Conservation (phyloP, 2,797 vertebrate species). For the Hoplostethus mediterraneus region DNA sequence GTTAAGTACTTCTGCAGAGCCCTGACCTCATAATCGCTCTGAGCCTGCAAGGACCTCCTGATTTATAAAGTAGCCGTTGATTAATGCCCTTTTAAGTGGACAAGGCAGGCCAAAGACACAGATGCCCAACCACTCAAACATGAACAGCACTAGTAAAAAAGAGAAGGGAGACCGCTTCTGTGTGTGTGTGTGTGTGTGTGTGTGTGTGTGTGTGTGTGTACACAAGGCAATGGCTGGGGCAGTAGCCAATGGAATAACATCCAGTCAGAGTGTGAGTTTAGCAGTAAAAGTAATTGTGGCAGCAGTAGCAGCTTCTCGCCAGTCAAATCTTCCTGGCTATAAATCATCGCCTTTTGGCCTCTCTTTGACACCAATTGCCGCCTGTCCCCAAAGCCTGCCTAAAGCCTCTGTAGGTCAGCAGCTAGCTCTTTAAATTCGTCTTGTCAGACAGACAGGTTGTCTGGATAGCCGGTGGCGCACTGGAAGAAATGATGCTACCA, state of each 20-base stretch:
- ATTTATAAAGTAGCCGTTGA: constrained; percentile 98
- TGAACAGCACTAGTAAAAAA: constrained; percentile 84
- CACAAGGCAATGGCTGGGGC: constrained; percentile 34
- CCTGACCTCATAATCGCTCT: constrained; percentile 91
- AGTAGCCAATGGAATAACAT: constrained; percentile 56
- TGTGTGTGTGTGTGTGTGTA: constrained; percentile 18
- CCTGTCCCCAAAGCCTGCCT: constrained; percentile 76
- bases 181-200: constrained; percentile 30
- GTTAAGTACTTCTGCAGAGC: constrained; percentile 95
- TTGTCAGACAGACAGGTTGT: constrained; percentile 65
- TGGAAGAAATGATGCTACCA: constrained; percentile 41
- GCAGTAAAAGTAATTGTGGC: constrained; percentile 84
- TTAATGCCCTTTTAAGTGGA: constrained; percentile 98
- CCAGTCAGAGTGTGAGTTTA: constrained; percentile 66
- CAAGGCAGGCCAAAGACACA: constrained; percentile 90
- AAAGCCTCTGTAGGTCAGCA: constrained; percentile 71
- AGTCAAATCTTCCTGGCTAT: constrained; percentile 85
- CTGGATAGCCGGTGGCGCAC: constrained; percentile 43
- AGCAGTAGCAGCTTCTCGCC: constrained; percentile 80
- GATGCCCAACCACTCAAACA: constrained; percentile 86
- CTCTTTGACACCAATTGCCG: constrained; percentile 81
- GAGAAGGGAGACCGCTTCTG: constrained; percentile 11
- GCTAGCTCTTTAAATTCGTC: constrained; percentile 68
- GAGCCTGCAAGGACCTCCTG: constrained; percentile 89
- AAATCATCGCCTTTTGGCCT: constrained; percentile 85